Evolutionary conservation across 2,797 vertebrate genomes (phyloP).

Genomic region (Petrocephalus schoutedeni): DNA sequence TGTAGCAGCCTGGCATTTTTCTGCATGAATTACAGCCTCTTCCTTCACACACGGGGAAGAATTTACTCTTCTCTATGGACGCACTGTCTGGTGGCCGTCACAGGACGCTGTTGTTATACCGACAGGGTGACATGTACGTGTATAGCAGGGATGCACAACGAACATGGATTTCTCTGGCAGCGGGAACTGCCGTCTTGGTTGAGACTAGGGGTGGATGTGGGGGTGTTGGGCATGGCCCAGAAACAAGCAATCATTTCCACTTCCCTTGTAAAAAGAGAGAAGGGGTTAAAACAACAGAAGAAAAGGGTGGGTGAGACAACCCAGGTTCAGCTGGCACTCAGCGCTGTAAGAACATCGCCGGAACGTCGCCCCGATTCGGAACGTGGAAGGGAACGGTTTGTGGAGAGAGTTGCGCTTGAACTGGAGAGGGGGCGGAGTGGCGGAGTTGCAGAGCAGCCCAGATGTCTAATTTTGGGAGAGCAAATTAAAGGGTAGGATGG

Average conservation of each 20-base stretch:
- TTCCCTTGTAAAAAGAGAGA: conserved; percentile 33
- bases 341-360: conserved; percentile 42
- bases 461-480: conserved; percentile 75
- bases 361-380: conserved; percentile 40
- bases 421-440: conserved; percentile 50
- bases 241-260: conserved; percentile 33
- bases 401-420: conserved; percentile 51
- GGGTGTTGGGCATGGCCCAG: not conserved
- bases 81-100: conserved; percentile 41
- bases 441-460: conserved; percentile 58
- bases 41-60: conserved; percentile 49
- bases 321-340: conserved; percentile 34
- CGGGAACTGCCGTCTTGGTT: not conserved
- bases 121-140: conserved; percentile 48
- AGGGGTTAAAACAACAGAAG: conserved; percentile 42
- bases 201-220: not conserved
- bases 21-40: conserved; percentile 61
- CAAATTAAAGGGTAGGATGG: conserved; percentile 73
- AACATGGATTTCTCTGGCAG: conserved; percentile 4
- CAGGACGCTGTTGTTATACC: conserved; percentile 50
- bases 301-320: conserved; percentile 12
- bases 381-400: conserved; percentile 46
- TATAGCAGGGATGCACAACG: conserved; percentile 30
- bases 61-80: conserved; percentile 59
- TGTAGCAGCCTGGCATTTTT: conserved; percentile 65